These are phyloP conservation scores for Euschistus heros DNA, from an alignment of 1,140 invertebrate genomes.

Conservation along the genomic window DNA sequence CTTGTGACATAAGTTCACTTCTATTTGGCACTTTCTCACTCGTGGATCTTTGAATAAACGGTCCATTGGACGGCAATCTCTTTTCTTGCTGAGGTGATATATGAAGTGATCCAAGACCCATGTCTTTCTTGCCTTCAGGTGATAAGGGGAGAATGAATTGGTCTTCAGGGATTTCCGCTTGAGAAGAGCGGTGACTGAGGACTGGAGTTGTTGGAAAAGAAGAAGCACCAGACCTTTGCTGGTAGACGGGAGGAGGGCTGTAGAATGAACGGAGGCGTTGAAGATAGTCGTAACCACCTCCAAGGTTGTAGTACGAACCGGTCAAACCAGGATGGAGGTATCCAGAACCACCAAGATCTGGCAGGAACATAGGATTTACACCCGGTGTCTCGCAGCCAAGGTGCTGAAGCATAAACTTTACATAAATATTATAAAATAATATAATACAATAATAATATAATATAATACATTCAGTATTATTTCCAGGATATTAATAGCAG, in stretches of 20 bases:
- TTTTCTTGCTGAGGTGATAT: neutral
- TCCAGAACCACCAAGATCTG: slow-evolving; percentile 19
- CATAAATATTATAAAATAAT: no score
- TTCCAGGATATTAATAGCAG: neutral
- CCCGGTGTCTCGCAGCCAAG: neutral
- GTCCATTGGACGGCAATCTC: slow-evolving; percentile 28
- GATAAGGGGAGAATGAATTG: slow-evolving; percentile 7
- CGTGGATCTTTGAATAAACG: slow-evolving; percentile 64
- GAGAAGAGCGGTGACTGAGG: slow-evolving; percentile 18
- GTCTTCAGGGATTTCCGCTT: slow-evolving; percentile 25
- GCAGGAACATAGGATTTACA: slow-evolving; percentile 9
- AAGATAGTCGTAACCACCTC: slow-evolving; percentile 12
- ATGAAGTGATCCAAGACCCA: neutral
- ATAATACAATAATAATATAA: no score
- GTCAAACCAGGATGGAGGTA: slow-evolving; percentile 33
- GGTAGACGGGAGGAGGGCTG: slow-evolving; percentile 1
- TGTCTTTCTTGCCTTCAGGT: neutral
- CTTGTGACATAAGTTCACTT: slow-evolving; percentile 70
- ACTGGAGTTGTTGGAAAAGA: slow-evolving; percentile 9
- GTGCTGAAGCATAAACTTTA: neutral
- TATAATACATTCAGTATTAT: slow-evolving; percentile 16
- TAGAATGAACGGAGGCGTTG: slow-evolving; percentile 18
- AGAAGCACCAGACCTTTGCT: neutral
- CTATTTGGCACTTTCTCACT: slow-evolving; percentile 73
- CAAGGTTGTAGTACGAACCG: slow-evolving; percentile 32